phyloP scores from a whole-genome alignment of 2,113 vertebrate species.

The Mesoclemmys tuberculata region DNA sequence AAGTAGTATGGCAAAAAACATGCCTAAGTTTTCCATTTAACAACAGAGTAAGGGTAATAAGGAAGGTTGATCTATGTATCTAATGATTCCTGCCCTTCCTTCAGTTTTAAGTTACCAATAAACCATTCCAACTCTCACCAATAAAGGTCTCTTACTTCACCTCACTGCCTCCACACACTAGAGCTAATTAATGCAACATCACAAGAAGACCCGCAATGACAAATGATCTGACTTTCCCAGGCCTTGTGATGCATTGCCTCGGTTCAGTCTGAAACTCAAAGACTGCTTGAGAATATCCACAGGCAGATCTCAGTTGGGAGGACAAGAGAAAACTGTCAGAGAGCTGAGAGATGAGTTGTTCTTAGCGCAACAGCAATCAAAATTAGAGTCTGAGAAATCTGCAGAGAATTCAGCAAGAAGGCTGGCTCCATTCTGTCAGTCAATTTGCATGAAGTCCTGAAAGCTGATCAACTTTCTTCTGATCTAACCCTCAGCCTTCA shows the following conservation, averaged over 20 bases:
- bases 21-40: neutral
- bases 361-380: neutral
- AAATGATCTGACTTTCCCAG: neutral
- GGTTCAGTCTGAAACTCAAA: neutral
- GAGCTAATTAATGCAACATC: neutral
- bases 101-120: neutral
- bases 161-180: neutral
- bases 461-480: neutral
- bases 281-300: neutral
- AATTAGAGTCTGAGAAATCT: fast-evolving
- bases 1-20: too few relatives aligned
- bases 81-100: neutral
- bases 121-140: neutral
- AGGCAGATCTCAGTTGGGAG: neutral
- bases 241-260: fast-evolving
- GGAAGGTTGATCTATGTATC: neutral
- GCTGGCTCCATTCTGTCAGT: neutral
- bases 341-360: neutral
- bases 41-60: fast-evolving
- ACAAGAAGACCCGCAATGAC: fast-evolving
- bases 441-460: neutral
- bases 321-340: neutral
- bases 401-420: neutral
- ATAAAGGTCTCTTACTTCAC: neutral
- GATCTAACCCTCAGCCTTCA: neutral